A percentile compares a stretch with the other conserved stretches of the same genome.
These are phyloP conservation scores for Danio aesculapii DNA, from an alignment of 2,797 vertebrate species.

Conservation along the genomic window DNA sequence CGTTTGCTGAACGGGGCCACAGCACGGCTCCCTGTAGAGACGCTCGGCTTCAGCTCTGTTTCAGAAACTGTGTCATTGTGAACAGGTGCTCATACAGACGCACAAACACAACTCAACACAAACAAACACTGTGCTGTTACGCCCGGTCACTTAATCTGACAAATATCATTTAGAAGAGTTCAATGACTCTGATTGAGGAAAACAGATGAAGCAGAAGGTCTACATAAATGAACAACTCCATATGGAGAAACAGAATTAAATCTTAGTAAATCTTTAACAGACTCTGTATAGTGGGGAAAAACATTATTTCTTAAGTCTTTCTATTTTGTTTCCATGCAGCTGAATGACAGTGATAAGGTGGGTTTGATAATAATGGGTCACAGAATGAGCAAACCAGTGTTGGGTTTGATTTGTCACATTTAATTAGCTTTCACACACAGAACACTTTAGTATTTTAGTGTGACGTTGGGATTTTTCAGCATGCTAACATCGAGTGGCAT, in stretches of 20 bases:
- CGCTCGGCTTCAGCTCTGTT: slow-evolving; percentile 26
- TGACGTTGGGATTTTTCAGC: background rate
- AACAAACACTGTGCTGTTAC: slow-evolving; percentile 7
- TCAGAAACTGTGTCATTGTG: slow-evolving; percentile 39
- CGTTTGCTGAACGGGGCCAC: slow-evolving; percentile 36
- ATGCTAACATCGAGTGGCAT: background rate
- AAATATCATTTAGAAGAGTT: slow-evolving; percentile 54
- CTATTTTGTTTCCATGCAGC: background rate
- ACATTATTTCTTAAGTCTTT: background rate
- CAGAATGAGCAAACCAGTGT: background rate
- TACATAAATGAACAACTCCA: slow-evolving; percentile 10
- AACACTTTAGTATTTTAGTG: background rate
- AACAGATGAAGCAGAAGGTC: slow-evolving; percentile 70
- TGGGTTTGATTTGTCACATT: background rate
- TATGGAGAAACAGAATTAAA: background rate
- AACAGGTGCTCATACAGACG: slow-evolving; percentile 16
- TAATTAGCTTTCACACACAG: background rate
- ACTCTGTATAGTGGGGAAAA: background rate
- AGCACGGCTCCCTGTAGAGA: slow-evolving; percentile 54
- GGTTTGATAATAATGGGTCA: background rate
- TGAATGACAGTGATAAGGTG: no score
- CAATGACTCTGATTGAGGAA: slow-evolving; percentile 70
- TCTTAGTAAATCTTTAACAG: background rate
- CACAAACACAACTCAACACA: slow-evolving; percentile 14
- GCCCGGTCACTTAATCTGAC: slow-evolving; percentile 60